phyloP scores from a whole-genome alignment of 2,797 vertebrate genomes.

The Xiphorhynchus erythropygius region DNA sequence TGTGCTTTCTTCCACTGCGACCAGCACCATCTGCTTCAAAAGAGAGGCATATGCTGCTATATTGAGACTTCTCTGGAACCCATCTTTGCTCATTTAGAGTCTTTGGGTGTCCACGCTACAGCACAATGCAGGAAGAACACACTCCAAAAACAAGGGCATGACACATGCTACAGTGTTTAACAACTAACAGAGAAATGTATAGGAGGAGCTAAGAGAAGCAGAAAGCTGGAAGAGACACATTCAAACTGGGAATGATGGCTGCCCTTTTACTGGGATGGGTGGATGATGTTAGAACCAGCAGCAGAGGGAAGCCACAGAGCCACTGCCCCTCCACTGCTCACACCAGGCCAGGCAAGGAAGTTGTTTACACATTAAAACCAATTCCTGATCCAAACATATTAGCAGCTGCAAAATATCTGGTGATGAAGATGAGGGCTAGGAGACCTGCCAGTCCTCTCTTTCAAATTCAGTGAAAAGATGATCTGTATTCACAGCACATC shows the following conservation, averaged over 20 bases:
- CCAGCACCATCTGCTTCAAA: background rate
- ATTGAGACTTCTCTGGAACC: background rate
- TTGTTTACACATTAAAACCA: background rate
- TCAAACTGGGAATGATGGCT: background rate
- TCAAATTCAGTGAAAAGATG: background rate
- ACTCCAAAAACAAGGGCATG: background rate
- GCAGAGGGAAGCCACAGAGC: background rate
- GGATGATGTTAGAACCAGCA: background rate
- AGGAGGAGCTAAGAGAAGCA: background rate
- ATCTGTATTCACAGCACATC: background rate
- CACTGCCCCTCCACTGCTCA: background rate
- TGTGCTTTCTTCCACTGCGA: background rate
- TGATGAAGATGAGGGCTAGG: background rate
- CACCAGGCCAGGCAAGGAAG: background rate
- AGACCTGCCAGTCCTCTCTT: background rate
- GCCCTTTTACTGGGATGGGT: background rate
- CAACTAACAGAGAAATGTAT: background rate
- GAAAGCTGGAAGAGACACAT: background rate
- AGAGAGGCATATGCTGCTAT: background rate
- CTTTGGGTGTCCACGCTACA: background rate
- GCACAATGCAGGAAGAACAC: background rate
- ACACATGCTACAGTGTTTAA: background rate
- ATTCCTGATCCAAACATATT: background rate
- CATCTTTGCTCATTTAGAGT: background rate
- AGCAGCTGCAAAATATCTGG: background rate